Percentiles rank a stretch among this genome's conserved stretches.
phyloP scores from a whole-genome alignment of 2,888 invertebrate species.

The Dasysyrphus albostriatus region DNA sequence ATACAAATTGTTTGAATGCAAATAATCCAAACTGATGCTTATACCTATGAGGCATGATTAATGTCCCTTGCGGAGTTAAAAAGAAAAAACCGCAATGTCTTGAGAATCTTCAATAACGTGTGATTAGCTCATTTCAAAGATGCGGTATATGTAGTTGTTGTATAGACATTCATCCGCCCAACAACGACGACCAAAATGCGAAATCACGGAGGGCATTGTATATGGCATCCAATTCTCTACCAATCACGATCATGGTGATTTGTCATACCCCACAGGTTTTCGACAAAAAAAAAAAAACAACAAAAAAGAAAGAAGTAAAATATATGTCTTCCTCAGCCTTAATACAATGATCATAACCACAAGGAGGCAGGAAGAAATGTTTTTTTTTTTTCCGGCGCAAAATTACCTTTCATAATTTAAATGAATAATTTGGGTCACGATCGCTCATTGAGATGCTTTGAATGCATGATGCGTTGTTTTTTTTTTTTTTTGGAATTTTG shows the following conservation, averaged over 20 bases:
- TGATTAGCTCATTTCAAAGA: conserved; percentile 49
- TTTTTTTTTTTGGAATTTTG: conserved; percentile 4
- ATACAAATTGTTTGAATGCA: conserved; percentile 9
- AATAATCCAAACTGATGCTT: conserved; percentile 2
- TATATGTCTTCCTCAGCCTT: conserved; percentile 38
- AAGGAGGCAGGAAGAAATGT: conserved; percentile 55
- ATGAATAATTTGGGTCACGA: conserved; percentile 76
- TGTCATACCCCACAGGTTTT: conserved; percentile 70
- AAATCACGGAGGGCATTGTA: conserved; percentile 47
- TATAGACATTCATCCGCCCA: conserved; percentile 34
- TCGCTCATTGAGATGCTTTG: conserved; percentile 66
- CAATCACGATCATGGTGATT: conserved; percentile 71
- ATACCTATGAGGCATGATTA: conserved; percentile 15
- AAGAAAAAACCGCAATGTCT: conserved; percentile 45
- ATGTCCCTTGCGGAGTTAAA: conserved; percentile 22
- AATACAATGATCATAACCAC: conserved; percentile 31
- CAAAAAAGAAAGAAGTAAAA: neutral
- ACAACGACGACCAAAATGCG: neutral
- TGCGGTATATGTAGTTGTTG: neutral
- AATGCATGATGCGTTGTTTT: conserved; percentile 59
- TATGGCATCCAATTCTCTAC: conserved; percentile 39
- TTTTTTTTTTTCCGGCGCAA: conserved; percentile 31
- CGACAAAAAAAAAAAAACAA: neutral
- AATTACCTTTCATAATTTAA: conserved; percentile 74
- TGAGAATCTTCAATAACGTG: conserved; percentile 42